Evolutionary conservation across 2,797 vertebrate species (phyloP), one percentile per base, ranked within the genome.

Genomic region (Myotis daubentonii): DNA sequence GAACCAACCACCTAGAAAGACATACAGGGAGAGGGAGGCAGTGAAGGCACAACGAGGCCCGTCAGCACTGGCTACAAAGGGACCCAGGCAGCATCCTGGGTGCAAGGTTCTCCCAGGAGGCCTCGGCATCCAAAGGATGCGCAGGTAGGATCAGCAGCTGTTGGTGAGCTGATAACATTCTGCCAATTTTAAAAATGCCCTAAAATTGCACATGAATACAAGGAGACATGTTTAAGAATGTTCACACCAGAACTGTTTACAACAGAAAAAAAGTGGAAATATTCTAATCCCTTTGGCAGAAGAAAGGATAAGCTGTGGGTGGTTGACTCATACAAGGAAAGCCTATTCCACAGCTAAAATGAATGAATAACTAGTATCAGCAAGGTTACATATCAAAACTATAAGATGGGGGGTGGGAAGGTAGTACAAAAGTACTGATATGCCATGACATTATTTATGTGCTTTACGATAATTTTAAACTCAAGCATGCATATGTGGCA

Each of bases 401-500:
- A 25, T 55, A 66, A 81, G 49, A 47, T 10, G 11, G 8, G 11
- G 3, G 16, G 11, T 47, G 0, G 3, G 33, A 4, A 16, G 41
- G 49, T 3, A 57, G 15, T n/a, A 3, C n/a, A 91, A 70, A 53
- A 70, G 38, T 1, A 86, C 3, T 44, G 22, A 57, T 17, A 81
- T 10, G 68, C 12, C 30, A 15, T 33, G 47, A 79, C 33, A 28
- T 60, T 33, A 41, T 49, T n/a, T 44, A 68, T 13, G 25, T 13
- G 49, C 36, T 87, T 89, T 33, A 87, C 5, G n/a, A 33, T 71
- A 49, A 83, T 94, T 49, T 71, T 53, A 82, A 78, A 62, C 53
- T 89, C 11, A 62, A 51, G 47, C 7, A 62, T 6, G 62, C 1
- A 10, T 5, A 47, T 16, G 47, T 19, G 3, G 36, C 20, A n/a